Evolutionary conservation across 2,113 vertebrate genomes (phyloP).

Genomic region (Probosciger aterrimus): DNA sequence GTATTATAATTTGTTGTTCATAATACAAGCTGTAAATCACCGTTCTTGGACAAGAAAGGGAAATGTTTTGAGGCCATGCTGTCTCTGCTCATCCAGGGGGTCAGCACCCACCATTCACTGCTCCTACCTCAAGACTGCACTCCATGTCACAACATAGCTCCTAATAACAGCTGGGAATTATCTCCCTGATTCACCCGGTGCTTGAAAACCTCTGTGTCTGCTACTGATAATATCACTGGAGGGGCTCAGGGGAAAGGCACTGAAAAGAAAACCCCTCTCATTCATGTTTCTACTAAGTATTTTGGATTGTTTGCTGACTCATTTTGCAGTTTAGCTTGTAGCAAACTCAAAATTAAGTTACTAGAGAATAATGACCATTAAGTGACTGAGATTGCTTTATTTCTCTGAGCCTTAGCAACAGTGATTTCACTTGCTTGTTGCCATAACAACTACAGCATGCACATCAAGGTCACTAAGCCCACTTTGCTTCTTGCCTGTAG

Average conservation of each 20-base stretch:
- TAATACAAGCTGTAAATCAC: neutral
- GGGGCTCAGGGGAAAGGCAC: neutral
- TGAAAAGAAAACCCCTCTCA: neutral
- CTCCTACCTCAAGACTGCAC: neutral
- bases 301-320: slow-evolving; percentile 51
- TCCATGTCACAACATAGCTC: accelerated
- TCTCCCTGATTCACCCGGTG: accelerated
- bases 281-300: neutral
- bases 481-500: slow-evolving; percentile 67
- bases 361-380: slow-evolving; percentile 69
- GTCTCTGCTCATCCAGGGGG: neutral
- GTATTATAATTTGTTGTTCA: neutral
- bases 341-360: slow-evolving; percentile 58
- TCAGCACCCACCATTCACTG: neutral
- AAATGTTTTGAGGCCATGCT: neutral
- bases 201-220: neutral
- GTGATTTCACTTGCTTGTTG: slow-evolving; percentile 77
- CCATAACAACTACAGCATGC: slow-evolving; percentile 82
- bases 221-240: neutral
- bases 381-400: slow-evolving; percentile 67
- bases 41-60: neutral
- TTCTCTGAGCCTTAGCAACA: slow-evolving; percentile 77
- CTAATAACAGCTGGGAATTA: neutral
- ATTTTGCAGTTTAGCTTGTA: slow-evolving; percentile 18
- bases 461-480: slow-evolving; percentile 84